Base-by-base conservation (phyloP, 2,888 invertebrate species). In the Clitarchus hookeri region DNA sequence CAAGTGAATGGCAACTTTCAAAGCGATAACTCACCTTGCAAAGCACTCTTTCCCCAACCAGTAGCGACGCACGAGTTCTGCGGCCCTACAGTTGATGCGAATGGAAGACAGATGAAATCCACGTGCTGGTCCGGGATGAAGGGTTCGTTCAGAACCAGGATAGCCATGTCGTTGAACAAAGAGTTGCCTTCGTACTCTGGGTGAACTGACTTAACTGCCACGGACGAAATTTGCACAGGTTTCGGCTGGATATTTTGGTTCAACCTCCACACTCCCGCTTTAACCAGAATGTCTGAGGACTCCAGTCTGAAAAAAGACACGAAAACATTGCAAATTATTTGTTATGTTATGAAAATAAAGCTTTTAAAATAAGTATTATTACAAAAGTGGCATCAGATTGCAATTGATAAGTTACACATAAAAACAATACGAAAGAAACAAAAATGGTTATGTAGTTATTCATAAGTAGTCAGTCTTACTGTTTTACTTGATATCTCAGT, bases 221-320 rank as follows among this genome's bases (percentile, higher is more conserved):
- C 96, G 84, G 95, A 94, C 0, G 95, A 93, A 86, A 96, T 95
- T 91, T 97, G 96, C 94, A 95, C 96, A 0, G 96, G 95, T 23
- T 96, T 92, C 0, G 96, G 96, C 89, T 97, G 96, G 83, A 96
- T 96, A 23, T 48, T 44, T n/a, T 65, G 23, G 48, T 80, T 53
- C 6, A 97, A 92, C 90, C 96, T 96, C 96, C 96, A 97, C 93
- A 96, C 96, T 0, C 97, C 97, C 0, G 95, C 95, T 90, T 97
- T 96, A 89, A 97, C 94, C 0, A 95, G 93, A 0, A 97, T 92
- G 90, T 96, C 95, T 88, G 92, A 92, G 23, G 95, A 94, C 44
- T 92, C 91, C 4, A 95, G 91, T 78, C 96, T 96, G 65, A 65
- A 65, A n/a, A 16, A 12, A 53, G 6, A 53, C 4, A 53, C 53